Evolutionary conservation across 1,140 invertebrate species (phyloP), one percentile per base, ranked within the genome.

Genomic region (Acromyrmex echinatior): DNA sequence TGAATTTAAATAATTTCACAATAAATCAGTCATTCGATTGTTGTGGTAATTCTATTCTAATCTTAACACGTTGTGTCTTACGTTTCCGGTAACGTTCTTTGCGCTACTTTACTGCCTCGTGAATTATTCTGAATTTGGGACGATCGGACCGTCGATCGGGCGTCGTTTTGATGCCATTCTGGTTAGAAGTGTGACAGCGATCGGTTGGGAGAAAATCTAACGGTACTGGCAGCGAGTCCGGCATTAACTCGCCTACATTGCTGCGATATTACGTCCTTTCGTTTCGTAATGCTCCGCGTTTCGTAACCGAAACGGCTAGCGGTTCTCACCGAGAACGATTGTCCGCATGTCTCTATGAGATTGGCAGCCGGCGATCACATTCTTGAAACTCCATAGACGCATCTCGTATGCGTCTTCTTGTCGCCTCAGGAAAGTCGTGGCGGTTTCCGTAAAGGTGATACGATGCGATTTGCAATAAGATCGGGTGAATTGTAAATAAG

Each of bases 131-230:
- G 80, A 84, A 84, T 84, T 84, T 21, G 28, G 87, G 63, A 58
- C 73, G 51, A 49, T 86, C 21, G 31, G 53, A 90, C 74, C 21
- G 21, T 21, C 21, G 21, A 21, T 21, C 87, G 90, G 65, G 60
- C 74, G 66, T 70, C 66, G 77, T 88, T 77, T 86, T 39, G 49
- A 86, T 14, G 62, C 18, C 49, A 53, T 68, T 66, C 58, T 65
- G 82, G 87, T 91, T 92, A 91, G 85, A 92, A 92, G 90, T 91
- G 88, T 92, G 92, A 92, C 92, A 90, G 81, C 80, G 86, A 85
- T 90, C 86, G 79, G 14, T 2, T 73, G 71, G 25, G 93, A 93
- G 93, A 94, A 94, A 94, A 94, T 94, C 93, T 94, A 94, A 94
- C 93, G 93, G 93, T 93, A 94, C 87, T 68, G 45, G 35, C 66